phyloP scores from a whole-genome alignment of 1,140 invertebrate genomes.

The Panonychus citri region DNA sequence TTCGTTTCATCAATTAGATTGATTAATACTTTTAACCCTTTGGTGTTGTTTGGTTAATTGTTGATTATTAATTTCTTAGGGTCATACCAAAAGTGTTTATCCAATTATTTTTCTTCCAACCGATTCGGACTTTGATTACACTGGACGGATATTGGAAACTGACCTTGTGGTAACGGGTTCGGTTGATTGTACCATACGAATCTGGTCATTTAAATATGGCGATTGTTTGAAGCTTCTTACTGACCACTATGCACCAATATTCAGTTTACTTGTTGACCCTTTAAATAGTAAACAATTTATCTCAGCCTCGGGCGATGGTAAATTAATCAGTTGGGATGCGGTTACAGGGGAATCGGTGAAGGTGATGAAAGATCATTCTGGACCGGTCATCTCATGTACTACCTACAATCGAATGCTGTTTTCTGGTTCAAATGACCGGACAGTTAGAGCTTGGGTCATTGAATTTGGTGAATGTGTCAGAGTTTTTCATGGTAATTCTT shows the following conservation, averaged over 20 bases:
- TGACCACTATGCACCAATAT: constrained; percentile 26
- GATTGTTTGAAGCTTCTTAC: constrained; percentile 19
- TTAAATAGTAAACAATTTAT: constrained; percentile 23
- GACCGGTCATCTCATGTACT: constrained; percentile 27
- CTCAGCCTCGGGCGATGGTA: constrained; percentile 27
- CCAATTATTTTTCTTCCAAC: constrained; percentile 29
- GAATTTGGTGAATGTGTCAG: constrained; percentile 32
- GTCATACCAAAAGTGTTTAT: constrained; percentile 30
- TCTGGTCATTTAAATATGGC: constrained; percentile 28
- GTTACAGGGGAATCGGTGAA: constrained; percentile 21
- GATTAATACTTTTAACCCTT: too few relatives aligned
- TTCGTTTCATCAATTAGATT: not conserved
- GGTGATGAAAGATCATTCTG: constrained; percentile 27
- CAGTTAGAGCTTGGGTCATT: constrained; percentile 30
- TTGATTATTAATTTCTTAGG: constrained; percentile 14
- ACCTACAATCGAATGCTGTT: constrained; percentile 31
- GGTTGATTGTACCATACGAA: constrained; percentile 25
- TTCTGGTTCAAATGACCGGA: constrained; percentile 29
- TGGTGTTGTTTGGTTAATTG: not conserved
- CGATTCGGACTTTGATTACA: constrained; percentile 20
- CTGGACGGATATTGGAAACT: constrained; percentile 7
- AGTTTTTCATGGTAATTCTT: constrained; percentile 27
- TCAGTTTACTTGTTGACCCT: constrained; percentile 26
- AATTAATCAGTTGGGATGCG: constrained; percentile 28
- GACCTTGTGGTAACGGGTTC: constrained; percentile 27